Percentiles rank a stretch among this genome's conserved stretches.
These are phyloP conservation scores for Epinotia bilunana DNA, from an alignment of 2,888 invertebrate species.

Conservation along the genomic window DNA sequence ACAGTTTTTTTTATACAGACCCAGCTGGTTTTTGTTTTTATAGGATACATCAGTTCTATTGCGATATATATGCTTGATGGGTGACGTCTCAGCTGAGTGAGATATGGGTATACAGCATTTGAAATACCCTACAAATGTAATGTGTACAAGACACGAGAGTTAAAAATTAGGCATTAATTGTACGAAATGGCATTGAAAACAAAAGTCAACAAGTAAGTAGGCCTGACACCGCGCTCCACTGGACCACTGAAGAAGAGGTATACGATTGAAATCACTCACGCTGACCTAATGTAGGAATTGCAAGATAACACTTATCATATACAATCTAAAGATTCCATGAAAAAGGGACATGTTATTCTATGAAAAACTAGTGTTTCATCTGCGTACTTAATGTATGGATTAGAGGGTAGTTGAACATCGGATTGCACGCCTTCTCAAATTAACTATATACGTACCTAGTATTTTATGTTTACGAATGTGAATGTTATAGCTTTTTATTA, in stretches of 20 bases:
- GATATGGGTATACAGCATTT: too few relatives aligned
- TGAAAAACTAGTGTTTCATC: too few relatives aligned
- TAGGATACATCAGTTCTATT: too few relatives aligned
- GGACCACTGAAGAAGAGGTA: slow-evolving; percentile 83
- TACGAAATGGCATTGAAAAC: slow-evolving; percentile 73
- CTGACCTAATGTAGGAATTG: slow-evolving; percentile 50
- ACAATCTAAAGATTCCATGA: neutral
- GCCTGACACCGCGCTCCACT: slow-evolving; percentile 72
- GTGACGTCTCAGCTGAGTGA: too few relatives aligned
- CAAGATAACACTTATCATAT: slow-evolving; percentile 49
- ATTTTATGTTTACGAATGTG: too few relatives aligned
- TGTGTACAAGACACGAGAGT: neutral
- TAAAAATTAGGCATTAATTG: neutral
- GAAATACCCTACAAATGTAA: slow-evolving; percentile 1
- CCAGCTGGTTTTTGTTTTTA: too few relatives aligned
- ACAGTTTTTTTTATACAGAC: too few relatives aligned
- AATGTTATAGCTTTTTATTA: too few relatives aligned
- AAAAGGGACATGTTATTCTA: neutral
- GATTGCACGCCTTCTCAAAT: too few relatives aligned
- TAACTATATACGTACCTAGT: too few relatives aligned
- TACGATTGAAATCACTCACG: slow-evolving; percentile 71
- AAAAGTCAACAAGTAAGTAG: slow-evolving; percentile 75
- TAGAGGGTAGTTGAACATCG: neutral
- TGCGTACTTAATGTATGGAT: neutral
- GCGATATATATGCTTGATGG: too few relatives aligned